These are phyloP conservation scores for Pandemis cinnamomeana DNA, from an alignment of 2,888 invertebrate species.

Conservation along the genomic window DNA sequence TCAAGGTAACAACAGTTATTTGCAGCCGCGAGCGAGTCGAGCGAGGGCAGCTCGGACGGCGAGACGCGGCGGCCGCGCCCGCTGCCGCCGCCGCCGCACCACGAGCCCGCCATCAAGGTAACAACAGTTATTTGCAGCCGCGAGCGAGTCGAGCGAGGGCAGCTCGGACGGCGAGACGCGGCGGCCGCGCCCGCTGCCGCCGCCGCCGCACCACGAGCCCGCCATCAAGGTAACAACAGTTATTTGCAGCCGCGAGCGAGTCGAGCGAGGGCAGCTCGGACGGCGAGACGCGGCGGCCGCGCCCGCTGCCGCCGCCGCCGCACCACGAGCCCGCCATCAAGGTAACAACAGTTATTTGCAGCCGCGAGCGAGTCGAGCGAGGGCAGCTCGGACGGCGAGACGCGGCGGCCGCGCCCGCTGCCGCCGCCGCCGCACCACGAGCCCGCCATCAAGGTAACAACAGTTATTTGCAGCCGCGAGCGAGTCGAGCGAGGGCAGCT, in stretches of 20 bases:
- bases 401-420: conserved; percentile 66
- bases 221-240: conserved; percentile 67
- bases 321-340: conserved; percentile 77
- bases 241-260: conserved; percentile 72
- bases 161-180: conserved; percentile 79
- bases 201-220: conserved; percentile 76
- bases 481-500: conserved; percentile 86
- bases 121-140: conserved; percentile 56
- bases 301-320: conserved; percentile 73
- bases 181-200: conserved; percentile 69
- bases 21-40: conserved; percentile 81
- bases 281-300: conserved; percentile 68
- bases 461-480: conserved; percentile 73
- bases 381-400: conserved; percentile 82
- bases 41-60: conserved; percentile 84
- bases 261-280: conserved; percentile 86
- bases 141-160: conserved; percentile 85
- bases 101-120: conserved; percentile 77
- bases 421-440: conserved; percentile 78
- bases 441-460: conserved; percentile 73
- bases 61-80: conserved; percentile 68
- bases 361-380: conserved; percentile 85
- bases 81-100: conserved; percentile 74
- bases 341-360: conserved; percentile 54
- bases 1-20: conserved; percentile 61